These are phyloP conservation scores for Zaprionus ghesquierei DNA, from an alignment of 1,140 invertebrate genomes.

Conservation along the genomic window DNA sequence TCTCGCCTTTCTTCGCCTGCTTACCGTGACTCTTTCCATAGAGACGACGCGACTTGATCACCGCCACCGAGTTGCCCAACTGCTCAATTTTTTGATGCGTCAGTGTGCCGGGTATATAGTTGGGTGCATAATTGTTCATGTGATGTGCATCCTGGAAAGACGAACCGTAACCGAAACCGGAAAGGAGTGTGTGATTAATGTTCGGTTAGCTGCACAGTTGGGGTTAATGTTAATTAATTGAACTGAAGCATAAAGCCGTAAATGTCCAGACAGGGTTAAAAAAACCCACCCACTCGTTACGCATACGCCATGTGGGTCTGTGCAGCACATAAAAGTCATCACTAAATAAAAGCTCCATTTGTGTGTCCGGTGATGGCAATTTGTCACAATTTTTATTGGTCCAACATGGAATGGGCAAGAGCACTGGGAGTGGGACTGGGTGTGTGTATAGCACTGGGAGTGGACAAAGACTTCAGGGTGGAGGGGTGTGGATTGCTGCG, in stretches of 20 bases:
- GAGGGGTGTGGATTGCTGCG: background rate
- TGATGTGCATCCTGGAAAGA: slow-evolving; percentile 55
- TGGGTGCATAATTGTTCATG: slow-evolving; percentile 51
- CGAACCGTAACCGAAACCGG: background rate
- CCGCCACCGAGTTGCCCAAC: slow-evolving; percentile 57
- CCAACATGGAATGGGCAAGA: slow-evolving; percentile 8
- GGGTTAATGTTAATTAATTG: slow-evolving; percentile 31
- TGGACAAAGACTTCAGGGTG: background rate
- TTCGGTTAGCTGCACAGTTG: background rate
- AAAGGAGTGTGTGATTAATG: slow-evolving; percentile 31
- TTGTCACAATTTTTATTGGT: slow-evolving; percentile 76
- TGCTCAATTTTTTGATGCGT: slow-evolving; percentile 59
- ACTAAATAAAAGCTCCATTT: slow-evolving; percentile 71
- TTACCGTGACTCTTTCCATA: slow-evolving; percentile 29
- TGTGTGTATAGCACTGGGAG: background rate
- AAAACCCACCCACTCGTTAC: slow-evolving; percentile 32
- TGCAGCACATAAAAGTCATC: slow-evolving; percentile 60
- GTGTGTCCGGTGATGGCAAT: slow-evolving; percentile 67
- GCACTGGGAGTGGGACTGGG: background rate
- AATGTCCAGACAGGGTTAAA: slow-evolving; percentile 11
- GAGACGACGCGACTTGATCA: slow-evolving; percentile 44
- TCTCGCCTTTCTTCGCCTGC: background rate
- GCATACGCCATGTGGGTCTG: slow-evolving; percentile 54
- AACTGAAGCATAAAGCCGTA: slow-evolving; percentile 36
- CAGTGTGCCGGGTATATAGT: slow-evolving; percentile 57